Evolutionary conservation across 1,140 invertebrate species (phyloP).

Genomic region (Holcopasites calliopsidis): DNA sequence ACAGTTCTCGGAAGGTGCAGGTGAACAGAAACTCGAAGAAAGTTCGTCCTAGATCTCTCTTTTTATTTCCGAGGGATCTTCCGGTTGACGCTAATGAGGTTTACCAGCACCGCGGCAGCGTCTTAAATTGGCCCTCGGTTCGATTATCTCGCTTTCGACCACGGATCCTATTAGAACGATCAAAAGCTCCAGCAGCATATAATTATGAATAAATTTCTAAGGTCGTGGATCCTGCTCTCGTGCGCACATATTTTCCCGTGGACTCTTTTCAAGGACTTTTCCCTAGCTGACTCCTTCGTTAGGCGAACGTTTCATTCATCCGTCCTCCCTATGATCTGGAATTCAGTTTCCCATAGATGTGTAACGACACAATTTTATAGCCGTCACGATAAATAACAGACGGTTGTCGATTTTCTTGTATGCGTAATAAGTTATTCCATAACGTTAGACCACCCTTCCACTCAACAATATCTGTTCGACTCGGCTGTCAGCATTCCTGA

Average conservation of each 20-base stretch:
- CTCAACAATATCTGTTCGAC: constrained; percentile 17
- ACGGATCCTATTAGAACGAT: constrained; percentile 42
- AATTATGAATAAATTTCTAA: constrained; percentile 33
- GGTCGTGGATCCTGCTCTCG: background rate
- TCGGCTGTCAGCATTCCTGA: background rate
- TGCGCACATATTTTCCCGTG: background rate
- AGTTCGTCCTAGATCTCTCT: constrained; percentile 7
- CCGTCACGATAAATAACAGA: constrained; percentile 34
- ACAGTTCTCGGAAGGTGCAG: background rate
- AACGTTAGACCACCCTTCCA: background rate
- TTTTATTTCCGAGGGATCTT: background rate
- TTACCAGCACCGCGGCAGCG: background rate
- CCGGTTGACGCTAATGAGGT: constrained; percentile 38
- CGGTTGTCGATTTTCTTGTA: constrained; percentile 42
- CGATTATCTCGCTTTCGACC: constrained; percentile 25
- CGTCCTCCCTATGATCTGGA: background rate
- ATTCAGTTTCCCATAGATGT: too few species aligned
- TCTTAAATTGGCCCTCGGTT: constrained; percentile 39
- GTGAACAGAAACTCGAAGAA: background rate
- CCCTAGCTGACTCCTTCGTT: constrained; percentile 7
- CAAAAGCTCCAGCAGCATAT: constrained; percentile 11
- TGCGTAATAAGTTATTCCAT: constrained; percentile 8
- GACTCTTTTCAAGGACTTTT: background rate
- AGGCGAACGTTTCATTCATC: background rate
- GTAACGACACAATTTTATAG: constrained; percentile 36